Base-by-base conservation (phyloP, 2,797 vertebrate species). In the Glyptemys insculpta region DNA sequence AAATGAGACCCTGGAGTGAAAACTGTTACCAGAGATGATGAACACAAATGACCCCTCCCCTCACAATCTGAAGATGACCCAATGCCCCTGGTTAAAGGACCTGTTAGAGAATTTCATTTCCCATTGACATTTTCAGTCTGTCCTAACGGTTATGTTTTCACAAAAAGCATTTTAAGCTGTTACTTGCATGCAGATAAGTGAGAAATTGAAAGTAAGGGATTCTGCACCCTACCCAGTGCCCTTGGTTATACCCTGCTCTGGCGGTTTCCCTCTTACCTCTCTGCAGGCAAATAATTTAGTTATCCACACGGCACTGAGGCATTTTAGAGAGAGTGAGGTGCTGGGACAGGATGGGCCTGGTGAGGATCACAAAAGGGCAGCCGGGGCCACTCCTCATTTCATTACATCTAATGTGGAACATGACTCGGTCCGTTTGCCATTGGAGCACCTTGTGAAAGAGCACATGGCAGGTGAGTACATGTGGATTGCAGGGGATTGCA, bases 241-340 rank as follows among this genome's bases (percentile, higher is more conserved):
- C 18, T 18, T 3, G 15, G 27, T 44, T 76, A 47, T 44, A 44
- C 8, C 25, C 14, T 47, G 47, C 5, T 2, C 81, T 72, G 5
- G 0, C 41, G 53, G 53, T 68, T 37, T 6, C 11, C 1, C 41
- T 14, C 12, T 14, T 86, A 83, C 37, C 23, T 95, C 34, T 85
- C 18, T 59, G 21, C 97, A 99, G 99, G 99, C 99, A 2, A 99
- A 99, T 93, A 99, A 99, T 88, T 97, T 99, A 96, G 99, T 99
- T 79, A 98, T 99, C 89, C 98, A 99, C 87, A 99, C 98, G 0
- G 98, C 98, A 14, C 19, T 99, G 81, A 98, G 98, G 89, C 97
- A 99, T 85, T 99, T 99, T 97, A 97, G 68, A 1, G 96, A 97
- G 14, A 97, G n/a, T 94, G 92, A 87, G 56, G 41, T 62, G 25